Evolutionary conservation across 2,113 vertebrate genomes (phyloP), one percentile per base, ranked within the genome.

Genomic region (Cochlearius cochlearius): DNA sequence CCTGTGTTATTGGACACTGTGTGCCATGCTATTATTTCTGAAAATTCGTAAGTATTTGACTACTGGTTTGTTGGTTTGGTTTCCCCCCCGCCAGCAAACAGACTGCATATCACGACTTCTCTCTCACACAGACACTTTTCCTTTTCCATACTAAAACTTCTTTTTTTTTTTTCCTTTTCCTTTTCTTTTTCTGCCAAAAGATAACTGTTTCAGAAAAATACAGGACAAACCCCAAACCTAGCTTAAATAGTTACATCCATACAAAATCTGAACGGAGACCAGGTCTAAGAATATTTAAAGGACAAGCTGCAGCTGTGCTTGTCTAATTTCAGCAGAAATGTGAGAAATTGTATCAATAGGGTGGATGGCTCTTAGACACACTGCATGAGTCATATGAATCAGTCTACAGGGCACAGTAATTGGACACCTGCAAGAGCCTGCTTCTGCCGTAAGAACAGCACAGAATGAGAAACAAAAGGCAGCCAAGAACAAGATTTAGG

Each of bases 291-390:
- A 27, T 75, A 86, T 89, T 92, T 89, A 68, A 92, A 92, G 64
- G 49, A 75, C 69, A 92, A 93, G 59, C 58, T 91, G 68, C 88
- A 95, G 91, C 88, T 95, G 91, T 53, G 56, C 64, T 60, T 67
- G 41, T 58, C 88, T 88, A 77, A 89, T 84, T 95, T 95, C 68
- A 79, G 80, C 53, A 94, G 76, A 87, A 89, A 64, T 72, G 53
- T 83, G 84, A 81, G 86, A 87, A 92, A 95, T 74, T 72, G 58
- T 91, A 92, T 92, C 86, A 85, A 49, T n/a, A 43, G 83, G 80
- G 83, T 95, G 88, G 77, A 78, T 91, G 53, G 60, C 76, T 80
- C 64, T 67, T 67, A 55, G 83, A 75, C 60, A 39, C 13, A 7
- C 10, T 36, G 58, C 25, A 15, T 97, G 86, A 94, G 53, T 94